These are phyloP conservation scores for Agrotis puta DNA, from an alignment of 2,888 invertebrate genomes.

Conservation along the genomic window DNA sequence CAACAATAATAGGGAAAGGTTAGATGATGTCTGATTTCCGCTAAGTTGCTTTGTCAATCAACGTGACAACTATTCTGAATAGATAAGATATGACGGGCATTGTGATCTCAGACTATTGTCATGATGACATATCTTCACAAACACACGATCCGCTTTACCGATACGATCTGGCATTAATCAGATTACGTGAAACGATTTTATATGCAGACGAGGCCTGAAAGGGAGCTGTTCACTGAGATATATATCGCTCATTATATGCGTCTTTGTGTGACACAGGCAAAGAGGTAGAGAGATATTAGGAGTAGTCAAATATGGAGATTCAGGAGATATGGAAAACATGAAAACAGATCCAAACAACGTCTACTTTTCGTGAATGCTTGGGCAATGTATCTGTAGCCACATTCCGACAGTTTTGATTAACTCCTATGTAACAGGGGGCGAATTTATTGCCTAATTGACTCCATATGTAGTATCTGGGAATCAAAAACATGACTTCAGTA, in stretches of 20 bases:
- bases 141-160: conserved; percentile 2
- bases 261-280: conserved; percentile 53
- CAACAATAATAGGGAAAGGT: conserved; percentile 8
- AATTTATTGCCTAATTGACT: not conserved
- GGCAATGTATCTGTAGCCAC: not conserved
- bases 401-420: not conserved
- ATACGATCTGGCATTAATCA: conserved; percentile 54
- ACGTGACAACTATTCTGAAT: conserved; percentile 22
- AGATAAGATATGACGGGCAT: conserved; percentile 10
- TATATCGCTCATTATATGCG: conserved; percentile 47
- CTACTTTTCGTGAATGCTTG: not conserved
- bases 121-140: conserved; percentile 15
- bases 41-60: conserved; percentile 5
- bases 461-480: no score
- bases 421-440: not conserved
- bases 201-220: conserved; percentile 42
- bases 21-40: not conserved
- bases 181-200: conserved; percentile 41
- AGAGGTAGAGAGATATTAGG: no score
- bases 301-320: conserved; percentile 7
- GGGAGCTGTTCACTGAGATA: conserved; percentile 37
- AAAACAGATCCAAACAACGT: not conserved
- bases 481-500: not conserved
- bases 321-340: not conserved
- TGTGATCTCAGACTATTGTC: not conserved